phyloP scores from a whole-genome alignment of 1,140 invertebrate species.

The Philaenus spumarius region DNA sequence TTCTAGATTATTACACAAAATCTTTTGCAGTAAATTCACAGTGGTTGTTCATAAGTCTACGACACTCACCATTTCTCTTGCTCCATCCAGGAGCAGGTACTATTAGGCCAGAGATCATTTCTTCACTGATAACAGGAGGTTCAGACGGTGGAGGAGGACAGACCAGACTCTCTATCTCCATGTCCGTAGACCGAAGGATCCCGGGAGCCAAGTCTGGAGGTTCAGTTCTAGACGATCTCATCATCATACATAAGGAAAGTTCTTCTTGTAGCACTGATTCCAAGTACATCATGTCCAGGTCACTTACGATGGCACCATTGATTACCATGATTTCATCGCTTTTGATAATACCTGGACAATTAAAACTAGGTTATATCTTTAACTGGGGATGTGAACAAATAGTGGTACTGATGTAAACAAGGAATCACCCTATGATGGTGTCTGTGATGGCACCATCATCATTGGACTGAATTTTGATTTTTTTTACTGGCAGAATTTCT shows the following conservation, averaged over 20 bases:
- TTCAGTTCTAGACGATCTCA: constrained; percentile 91
- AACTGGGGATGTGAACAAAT: too few species aligned
- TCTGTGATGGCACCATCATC: too few species aligned
- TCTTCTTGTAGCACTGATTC: constrained; percentile 94
- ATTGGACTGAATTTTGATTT: too few species aligned
- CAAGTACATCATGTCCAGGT: constrained; percentile 99
- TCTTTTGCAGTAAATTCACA: too few species aligned
- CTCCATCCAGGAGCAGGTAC: constrained; percentile 91
- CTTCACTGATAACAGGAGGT: constrained; percentile 87
- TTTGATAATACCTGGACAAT: constrained; percentile 89
- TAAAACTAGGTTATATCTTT: too few species aligned
- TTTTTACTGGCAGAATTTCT: too few species aligned
- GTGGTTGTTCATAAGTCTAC: too few species aligned
- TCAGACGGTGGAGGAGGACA: constrained; percentile 91
- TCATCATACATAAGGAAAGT: constrained; percentile 93
- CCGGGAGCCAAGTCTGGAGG: constrained; percentile 74
- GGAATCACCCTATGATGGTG: too few species aligned
- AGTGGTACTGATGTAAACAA: too few species aligned
- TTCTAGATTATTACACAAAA: too few species aligned
- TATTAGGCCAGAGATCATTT: constrained; percentile 92
- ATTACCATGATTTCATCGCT: constrained; percentile 98
- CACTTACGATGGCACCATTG: constrained; percentile 94
- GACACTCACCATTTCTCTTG: constrained; percentile 43
- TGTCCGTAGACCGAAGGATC: constrained; percentile 76
- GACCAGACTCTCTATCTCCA: constrained; percentile 91